Base-by-base conservation (phyloP, 2,888 invertebrate genomes). In the Penaeus monodon region DNA sequence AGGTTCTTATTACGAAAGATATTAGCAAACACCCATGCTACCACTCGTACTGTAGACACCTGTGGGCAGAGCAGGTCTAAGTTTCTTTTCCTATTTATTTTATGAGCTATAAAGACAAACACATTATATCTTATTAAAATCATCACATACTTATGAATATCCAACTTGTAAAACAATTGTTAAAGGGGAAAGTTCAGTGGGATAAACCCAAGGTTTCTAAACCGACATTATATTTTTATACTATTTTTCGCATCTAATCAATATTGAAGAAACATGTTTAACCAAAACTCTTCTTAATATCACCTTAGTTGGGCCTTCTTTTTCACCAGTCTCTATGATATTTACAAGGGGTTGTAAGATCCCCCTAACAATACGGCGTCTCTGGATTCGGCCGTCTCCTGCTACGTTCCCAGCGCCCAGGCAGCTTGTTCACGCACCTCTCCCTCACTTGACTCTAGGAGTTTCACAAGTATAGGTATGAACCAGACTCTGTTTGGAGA, bases 361-460 rank as follows among this genome's bases (percentile, higher is more conserved):
- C 92, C 92, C n/a, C 92, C 90, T 89, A 89, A 27, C 66, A 94
- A 92, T 27, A 93, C 93, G 86, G 91, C 91, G 91, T 94, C 93
- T 83, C 94, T 91, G 76, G 93, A 91, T 74, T 57, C 10, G 85
- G 77, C 88, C 84, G 38, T 90, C 90, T 77, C 93, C 94, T 84
- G 93, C 93, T 91, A 94, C 94, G 91, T 94, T 94, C 85, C 94
- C 20, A 94, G 92, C 14, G 94, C 94, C 94, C 94, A 93, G 0
- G 93, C 92, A 84, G 93, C 93, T 91, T 92, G 93, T 87, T 93
- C 92, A 85, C 93, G 92, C 20, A 94, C 92, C 89, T 92, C 90
- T 14, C 90, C 88, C 84, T 92, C 91, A 4, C 90, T 88, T n/a
- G 93, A 92, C 65, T 93, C 91, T 68, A 94, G 92, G 10, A 91